Evolutionary conservation across 2,888 invertebrate species (phyloP), one percentile per base, ranked within the genome.

Genomic region (Trachelus tabidus): DNA sequence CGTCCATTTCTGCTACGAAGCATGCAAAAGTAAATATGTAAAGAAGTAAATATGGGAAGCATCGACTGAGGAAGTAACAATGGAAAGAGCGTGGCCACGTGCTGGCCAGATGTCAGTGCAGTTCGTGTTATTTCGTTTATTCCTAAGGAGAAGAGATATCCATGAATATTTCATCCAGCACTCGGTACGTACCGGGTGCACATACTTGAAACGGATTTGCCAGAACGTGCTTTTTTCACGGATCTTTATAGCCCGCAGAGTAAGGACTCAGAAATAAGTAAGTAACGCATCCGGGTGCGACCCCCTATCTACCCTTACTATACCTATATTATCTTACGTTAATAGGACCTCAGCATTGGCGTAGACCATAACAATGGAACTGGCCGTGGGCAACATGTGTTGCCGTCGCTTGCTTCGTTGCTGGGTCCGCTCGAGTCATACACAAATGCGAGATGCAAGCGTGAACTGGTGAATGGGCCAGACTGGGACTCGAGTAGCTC

Each of bases 331-430:
- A 23, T 56, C 56, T 56, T 56, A 56, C 56, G 56, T 56, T 56
- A 56, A 56, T 56, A 15, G 56, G 15, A 23, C 56, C 56, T 56
- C 56, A 23, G 56, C 56, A 56, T 56, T 9, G 56, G 56, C 56
- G 56, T 15, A 56, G 56, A 56, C 23, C 56, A 56, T 71, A 81
- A 83, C 83, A 83, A 83, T 83, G 35, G 83, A 73, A 69, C 76
- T 79, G 80, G 79, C 81, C 76, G 12, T 34, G n/a, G 73, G 83
- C 83, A 83, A 83, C 83, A 83, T 83, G 83, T 83, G 83, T 83
- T 83, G 80, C 83, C 56, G 56, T 56, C 56, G 56, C 40, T 40
- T 15, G 40, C 40, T 40, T 40, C 40, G 15, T 40, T 40, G 40
- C 56, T 56, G 23, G 56, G 56, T 56, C 31, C 71, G 31, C 71